Percentiles rank a stretch among this genome's conserved stretches.
Conservation (phyloP, 2,113 vertebrate species). For the Notothenia coriiceps region DNA sequence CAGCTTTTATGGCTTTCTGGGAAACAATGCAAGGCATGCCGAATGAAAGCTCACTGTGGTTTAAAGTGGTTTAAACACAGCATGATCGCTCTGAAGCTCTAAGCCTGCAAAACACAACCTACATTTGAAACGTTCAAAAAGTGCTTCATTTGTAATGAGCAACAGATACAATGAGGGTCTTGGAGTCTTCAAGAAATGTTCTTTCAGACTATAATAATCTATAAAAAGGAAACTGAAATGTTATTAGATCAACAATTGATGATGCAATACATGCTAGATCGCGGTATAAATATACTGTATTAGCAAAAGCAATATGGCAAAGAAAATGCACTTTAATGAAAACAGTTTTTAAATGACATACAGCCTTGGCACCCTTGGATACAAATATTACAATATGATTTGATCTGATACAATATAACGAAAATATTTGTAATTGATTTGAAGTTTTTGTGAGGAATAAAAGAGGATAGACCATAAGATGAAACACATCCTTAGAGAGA, state of each 20-base stretch:
- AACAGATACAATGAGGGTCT: background rate
- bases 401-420: background rate
- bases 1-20: conserved; percentile 56
- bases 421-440: background rate
- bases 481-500: background rate
- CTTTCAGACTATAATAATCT: no score
- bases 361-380: background rate
- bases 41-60: conserved; percentile 13
- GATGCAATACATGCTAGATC: background rate
- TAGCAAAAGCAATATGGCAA: background rate
- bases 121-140: no score
- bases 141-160: background rate
- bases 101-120: background rate
- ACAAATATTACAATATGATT: background rate
- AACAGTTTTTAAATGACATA: background rate
- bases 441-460: background rate
- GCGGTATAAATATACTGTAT: background rate
- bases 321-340: background rate
- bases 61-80: conserved; percentile 36
- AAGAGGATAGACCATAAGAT: background rate
- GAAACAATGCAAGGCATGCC: conserved; percentile 30
- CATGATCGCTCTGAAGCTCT: background rate
- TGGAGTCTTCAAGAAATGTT: no score
- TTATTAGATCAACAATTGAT: background rate
- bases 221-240: no score